Conservation (phyloP, 2,113 vertebrate genomes). For the Isurus oxyrinchus region DNA sequence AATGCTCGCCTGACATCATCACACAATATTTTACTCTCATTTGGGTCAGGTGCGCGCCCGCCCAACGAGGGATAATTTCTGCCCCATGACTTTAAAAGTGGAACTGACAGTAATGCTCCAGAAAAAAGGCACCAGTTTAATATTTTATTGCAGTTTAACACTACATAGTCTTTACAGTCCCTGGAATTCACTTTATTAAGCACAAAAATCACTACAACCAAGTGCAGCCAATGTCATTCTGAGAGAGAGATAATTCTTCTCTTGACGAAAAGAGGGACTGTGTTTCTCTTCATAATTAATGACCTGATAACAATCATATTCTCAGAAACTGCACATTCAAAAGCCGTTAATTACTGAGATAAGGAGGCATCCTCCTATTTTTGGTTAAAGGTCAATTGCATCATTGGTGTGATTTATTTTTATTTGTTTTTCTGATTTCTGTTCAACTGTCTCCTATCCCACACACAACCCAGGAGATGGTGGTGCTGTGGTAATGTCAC, state of each 20-base stretch:
- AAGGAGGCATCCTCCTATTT: background rate
- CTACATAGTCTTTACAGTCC: too few relatives aligned
- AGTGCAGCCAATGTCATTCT: background rate
- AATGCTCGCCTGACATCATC: too few relatives aligned
- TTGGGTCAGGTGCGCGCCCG: too few relatives aligned
- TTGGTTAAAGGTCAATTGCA: background rate
- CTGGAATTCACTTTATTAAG: background rate
- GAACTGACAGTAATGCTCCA: background rate
- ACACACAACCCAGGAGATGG: background rate
- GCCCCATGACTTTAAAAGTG: background rate
- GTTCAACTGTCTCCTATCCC: background rate
- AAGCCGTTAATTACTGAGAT: background rate
- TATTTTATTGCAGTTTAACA: background rate
- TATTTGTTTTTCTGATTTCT: background rate
- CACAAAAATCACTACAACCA: background rate
- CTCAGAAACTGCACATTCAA: background rate
- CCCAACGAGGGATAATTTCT: too few relatives aligned
- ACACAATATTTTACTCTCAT: too few relatives aligned
- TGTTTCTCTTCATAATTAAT: background rate
- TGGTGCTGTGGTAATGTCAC: background rate
- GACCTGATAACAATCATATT: slow-evolving; percentile 2
- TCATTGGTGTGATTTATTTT: slow-evolving; percentile 4
- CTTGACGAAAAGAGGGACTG: background rate
- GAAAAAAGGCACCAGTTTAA: background rate
- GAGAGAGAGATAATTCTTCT: background rate